Conservation (phyloP, 2,888 invertebrate species). For the Anticlea derivata region DNA sequence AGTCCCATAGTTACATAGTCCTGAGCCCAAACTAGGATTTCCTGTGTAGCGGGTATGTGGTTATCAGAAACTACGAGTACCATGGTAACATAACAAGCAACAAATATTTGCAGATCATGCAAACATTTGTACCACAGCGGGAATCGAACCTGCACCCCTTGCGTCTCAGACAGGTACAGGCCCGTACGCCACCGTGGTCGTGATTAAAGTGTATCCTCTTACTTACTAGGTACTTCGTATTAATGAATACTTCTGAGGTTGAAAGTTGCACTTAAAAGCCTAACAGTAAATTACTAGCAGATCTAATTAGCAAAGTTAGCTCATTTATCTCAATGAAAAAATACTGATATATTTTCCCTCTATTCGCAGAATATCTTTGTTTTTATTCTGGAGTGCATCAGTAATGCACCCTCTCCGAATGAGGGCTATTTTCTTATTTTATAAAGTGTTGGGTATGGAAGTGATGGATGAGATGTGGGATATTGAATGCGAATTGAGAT, state of each 20-base stretch:
- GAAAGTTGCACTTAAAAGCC: constrained; percentile 19
- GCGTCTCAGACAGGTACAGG: no score
- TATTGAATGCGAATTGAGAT: constrained; percentile 67
- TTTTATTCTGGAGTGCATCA: constrained; percentile 59
- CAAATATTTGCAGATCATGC: no score
- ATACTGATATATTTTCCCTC: constrained; percentile 37
- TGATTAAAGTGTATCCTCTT: no score
- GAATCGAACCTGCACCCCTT: no score
- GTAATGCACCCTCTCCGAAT: constrained; percentile 69
- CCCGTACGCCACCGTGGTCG: no score
- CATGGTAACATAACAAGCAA: no score
- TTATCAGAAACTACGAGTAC: no score
- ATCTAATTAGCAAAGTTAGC: constrained; percentile 46
- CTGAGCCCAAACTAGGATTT: no score
- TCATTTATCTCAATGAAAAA: constrained; percentile 28
- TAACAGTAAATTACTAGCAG: constrained; percentile 11
- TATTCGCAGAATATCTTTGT: constrained; percentile 47
- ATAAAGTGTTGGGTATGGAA: constrained; percentile 52
- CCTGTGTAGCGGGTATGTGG: no score
- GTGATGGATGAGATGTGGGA: constrained; percentile 61
- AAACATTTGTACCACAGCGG: no score
- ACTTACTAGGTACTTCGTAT: no score
- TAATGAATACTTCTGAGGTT: background rate
- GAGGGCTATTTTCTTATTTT: constrained; percentile 53
- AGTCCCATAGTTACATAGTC: no score